Evolutionary conservation across 2,797 vertebrate species (phyloP).

Genomic region (Arnoldichthys spilopterus): DNA sequence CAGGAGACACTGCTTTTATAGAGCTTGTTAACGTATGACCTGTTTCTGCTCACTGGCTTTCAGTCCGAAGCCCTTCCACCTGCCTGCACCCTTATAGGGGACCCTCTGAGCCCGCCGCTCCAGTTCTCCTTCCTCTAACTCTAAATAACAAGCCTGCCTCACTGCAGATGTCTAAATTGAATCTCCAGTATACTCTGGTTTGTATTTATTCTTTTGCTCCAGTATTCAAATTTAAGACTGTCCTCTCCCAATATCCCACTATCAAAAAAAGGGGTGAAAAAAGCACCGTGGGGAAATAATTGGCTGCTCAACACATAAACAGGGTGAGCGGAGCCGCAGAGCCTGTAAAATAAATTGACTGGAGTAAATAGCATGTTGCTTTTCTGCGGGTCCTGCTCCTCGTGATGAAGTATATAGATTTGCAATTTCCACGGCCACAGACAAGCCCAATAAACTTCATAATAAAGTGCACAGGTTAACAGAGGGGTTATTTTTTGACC

Average conservation of each 20-base stretch:
- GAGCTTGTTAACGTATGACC: slow-evolving; percentile 24
- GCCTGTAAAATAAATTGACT: slow-evolving; percentile 60
- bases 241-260: slow-evolving; percentile 43
- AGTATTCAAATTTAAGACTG: slow-evolving; percentile 42
- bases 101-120: slow-evolving; percentile 5
- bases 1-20: slow-evolving; percentile 35
- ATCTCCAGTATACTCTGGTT: slow-evolving; percentile 12
- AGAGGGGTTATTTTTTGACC: slow-evolving; percentile 60
- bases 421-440: slow-evolving; percentile 64
- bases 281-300: slow-evolving; percentile 54
- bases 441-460: slow-evolving; percentile 65
- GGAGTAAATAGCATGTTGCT: slow-evolving; percentile 59
- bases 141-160: slow-evolving; percentile 8
- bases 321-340: slow-evolving; percentile 54
- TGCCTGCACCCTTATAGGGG: slow-evolving; percentile 20
- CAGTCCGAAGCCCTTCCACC: slow-evolving; percentile 23
- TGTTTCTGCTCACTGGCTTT: slow-evolving; percentile 33
- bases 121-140: slow-evolving; percentile 4
- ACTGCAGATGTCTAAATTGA: slow-evolving; percentile 23
- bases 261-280: slow-evolving; percentile 34
- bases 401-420: slow-evolving; percentile 66
- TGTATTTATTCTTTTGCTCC: slow-evolving; percentile 45
- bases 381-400: slow-evolving; percentile 46
- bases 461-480: slow-evolving; percentile 62
- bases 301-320: slow-evolving; percentile 57